These are phyloP conservation scores for Chelonoidis abingdonii DNA, from an alignment of 2,113 vertebrate species.

Conservation along the genomic window DNA sequence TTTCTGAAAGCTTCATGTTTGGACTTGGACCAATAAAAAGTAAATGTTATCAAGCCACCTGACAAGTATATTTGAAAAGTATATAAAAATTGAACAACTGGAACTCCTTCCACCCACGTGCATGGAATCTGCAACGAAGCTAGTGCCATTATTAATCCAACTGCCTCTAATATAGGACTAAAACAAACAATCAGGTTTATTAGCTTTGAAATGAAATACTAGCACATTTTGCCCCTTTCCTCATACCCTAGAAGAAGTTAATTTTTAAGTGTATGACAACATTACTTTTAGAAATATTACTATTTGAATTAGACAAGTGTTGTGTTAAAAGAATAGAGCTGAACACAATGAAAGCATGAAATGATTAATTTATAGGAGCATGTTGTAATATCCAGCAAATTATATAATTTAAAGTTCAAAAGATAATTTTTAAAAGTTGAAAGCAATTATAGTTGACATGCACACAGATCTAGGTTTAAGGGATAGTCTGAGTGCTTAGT, in stretches of 20 bases:
- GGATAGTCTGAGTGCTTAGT: not conserved
- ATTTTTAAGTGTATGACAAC: not conserved
- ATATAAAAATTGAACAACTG: not conserved
- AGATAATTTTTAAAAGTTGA: conserved; percentile 31
- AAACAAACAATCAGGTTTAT: conserved; percentile 51
- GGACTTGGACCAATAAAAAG: not conserved
- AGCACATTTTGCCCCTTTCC: not conserved
- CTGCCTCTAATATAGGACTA: not conserved
- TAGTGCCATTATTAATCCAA: not conserved
- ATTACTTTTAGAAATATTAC: conserved; percentile 16
- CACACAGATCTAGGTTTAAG: not conserved
- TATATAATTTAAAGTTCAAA: conserved; percentile 20
- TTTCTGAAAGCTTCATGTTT: not conserved
- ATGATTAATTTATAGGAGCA: not conserved
- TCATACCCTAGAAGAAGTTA: conserved; percentile 17
- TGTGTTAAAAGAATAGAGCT: not conserved
- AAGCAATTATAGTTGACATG: not conserved
- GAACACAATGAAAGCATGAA: conserved; percentile 29
- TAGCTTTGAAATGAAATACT: conserved; percentile 29
- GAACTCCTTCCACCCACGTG: not conserved
- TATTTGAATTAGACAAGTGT: not conserved
- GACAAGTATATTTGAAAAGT: not conserved
- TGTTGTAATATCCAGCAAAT: not conserved
- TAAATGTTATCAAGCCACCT: not conserved
- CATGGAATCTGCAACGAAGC: not conserved